Evolutionary conservation across 2,888 invertebrate species (phyloP), one percentile per base, ranked within the genome.

Genomic region (Erpobdella octoculata): DNA sequence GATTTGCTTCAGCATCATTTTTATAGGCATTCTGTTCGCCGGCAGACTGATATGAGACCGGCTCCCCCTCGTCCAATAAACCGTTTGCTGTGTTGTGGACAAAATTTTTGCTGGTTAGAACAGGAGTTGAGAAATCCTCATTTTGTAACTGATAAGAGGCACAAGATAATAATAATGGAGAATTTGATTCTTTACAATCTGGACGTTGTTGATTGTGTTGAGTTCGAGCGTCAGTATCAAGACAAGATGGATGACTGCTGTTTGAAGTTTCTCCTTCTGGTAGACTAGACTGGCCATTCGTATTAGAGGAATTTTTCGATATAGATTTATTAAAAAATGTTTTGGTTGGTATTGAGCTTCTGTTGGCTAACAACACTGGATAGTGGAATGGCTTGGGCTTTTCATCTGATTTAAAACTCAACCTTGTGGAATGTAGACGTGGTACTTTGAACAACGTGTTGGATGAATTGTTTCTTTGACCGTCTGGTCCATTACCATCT

Each of bases 331-430:
- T 28, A 28, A 58, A 46, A 35, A 21, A 25, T n/a, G 69, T n/a
- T 28, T 69, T 69, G 3, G 48, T 48, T 58, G 69, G 69, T 33
- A 69, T 48, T 36, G 69, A 38, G 33, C 69, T 69, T 28, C 69
- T 38, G 58, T 69, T 69, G n/a, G 69, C 69, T 41, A 69, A 35
- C 31, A 69, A 28, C 4, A 69, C 69, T 28, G 69, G 69, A 46
- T 69, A 69, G n/a, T 69, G 69, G 31, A 69, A 69, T 58, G 69
- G 69, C 37, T 69, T 36, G 31, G 46, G 69, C 48, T 41, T 53
- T 58, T 69, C 46, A n/a, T n/a, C 53, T 2, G 62, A 62, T 33
- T 62, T 62, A 9, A 62, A 62, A 21, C 35, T 69, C 46, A 48
- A 38, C 15, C 48, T 41, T 25, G 68, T 68, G 58, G 69, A 69